phyloP scores from a whole-genome alignment of 1,140 invertebrate species.

The Popillia japonica region DNA sequence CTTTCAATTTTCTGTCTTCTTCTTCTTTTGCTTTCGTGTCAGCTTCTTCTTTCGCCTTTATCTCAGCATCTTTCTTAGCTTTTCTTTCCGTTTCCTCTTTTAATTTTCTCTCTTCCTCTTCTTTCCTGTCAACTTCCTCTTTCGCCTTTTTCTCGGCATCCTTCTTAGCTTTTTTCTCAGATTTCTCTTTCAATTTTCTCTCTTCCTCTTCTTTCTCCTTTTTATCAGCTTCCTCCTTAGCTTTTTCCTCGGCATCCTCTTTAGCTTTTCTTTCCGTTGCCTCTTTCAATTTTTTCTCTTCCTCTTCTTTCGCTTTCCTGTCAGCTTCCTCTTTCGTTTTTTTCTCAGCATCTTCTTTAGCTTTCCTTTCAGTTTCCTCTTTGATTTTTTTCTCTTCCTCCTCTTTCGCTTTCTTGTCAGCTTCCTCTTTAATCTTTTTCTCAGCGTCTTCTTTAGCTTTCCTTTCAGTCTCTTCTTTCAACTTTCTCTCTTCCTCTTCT shows the following conservation, averaged over 20 bases:
- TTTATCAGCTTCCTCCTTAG: no score
- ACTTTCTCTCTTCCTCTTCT: constrained; percentile 46
- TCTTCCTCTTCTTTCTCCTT: no score
- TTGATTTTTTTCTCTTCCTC: constrained; percentile 44
- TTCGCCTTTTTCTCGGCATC: no score
- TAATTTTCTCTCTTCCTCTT: no score
- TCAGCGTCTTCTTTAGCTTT: constrained; percentile 47
- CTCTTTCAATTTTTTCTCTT: no score
- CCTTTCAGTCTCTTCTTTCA: constrained; percentile 46
- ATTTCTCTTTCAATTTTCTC: no score
- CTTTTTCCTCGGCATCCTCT: no score
- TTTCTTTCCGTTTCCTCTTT: no score
- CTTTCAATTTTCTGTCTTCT: constrained; percentile 46
- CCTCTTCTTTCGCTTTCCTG: no score
- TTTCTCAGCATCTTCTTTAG: constrained; percentile 32
- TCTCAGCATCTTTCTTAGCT: not conserved
- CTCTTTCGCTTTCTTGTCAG: constrained; percentile 46
- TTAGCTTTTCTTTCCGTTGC: no score
- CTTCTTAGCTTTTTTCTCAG: no score
- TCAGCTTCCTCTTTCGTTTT: not conserved
- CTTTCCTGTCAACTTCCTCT: no score
- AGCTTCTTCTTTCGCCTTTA: constrained; percentile 42
- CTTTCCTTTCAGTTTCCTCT: constrained; percentile 45
- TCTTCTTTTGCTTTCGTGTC: constrained; percentile 47
- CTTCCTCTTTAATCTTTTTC: constrained; percentile 46